A percentile compares a stretch with the other conserved stretches of the same genome.
Evolutionary conservation across 2,888 invertebrate genomes (phyloP).

Genomic region (Dyspetes luteomarginatus): DNA sequence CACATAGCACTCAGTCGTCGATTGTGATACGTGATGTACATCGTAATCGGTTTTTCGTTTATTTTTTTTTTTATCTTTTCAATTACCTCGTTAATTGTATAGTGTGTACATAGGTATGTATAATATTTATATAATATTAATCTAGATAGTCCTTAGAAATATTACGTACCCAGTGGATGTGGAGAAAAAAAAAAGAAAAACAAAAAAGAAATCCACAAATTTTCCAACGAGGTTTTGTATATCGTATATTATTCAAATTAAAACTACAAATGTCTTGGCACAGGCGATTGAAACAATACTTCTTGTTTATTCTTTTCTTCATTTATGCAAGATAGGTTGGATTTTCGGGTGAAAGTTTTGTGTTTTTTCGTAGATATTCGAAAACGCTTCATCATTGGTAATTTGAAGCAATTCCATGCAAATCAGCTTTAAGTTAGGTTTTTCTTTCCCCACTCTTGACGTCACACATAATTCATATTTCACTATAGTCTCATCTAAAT

Average conservation of each 20-base stretch:
- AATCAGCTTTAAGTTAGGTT: conserved; percentile 19
- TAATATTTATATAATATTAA: conserved; percentile 67
- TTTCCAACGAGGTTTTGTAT: conserved; percentile 34
- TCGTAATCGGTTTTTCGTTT: conserved; percentile 56
- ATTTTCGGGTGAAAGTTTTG: conserved; percentile 48
- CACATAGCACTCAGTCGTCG: conserved; percentile 68
- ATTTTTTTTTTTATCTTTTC: conserved; percentile 37
- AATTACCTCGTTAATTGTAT: conserved; percentile 64
- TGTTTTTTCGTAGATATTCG: conserved; percentile 40
- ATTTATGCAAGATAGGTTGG: conserved; percentile 53
- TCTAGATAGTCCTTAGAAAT: conserved; percentile 66
- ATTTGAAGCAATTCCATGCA: conserved; percentile 52
- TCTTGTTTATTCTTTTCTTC: conserved; percentile 2
- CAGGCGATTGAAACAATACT: conserved; percentile 60
- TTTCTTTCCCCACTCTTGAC: conserved; percentile 39
- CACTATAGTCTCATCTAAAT: conserved; percentile 63
- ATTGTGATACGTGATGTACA: conserved; percentile 68
- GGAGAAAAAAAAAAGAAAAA: conserved; percentile 47
- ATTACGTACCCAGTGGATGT: conserved; percentile 64
- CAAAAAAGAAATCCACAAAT: conserved; percentile 48
- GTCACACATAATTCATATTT: conserved; percentile 52
- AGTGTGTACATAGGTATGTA: conserved; percentile 68
- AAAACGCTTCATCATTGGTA: conserved; percentile 37
- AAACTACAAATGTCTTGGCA: conserved; percentile 61
- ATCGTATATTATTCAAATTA: conserved; percentile 38